Conservation (phyloP, 2,888 invertebrate genomes). For the Flexamia atlantica region DNA sequence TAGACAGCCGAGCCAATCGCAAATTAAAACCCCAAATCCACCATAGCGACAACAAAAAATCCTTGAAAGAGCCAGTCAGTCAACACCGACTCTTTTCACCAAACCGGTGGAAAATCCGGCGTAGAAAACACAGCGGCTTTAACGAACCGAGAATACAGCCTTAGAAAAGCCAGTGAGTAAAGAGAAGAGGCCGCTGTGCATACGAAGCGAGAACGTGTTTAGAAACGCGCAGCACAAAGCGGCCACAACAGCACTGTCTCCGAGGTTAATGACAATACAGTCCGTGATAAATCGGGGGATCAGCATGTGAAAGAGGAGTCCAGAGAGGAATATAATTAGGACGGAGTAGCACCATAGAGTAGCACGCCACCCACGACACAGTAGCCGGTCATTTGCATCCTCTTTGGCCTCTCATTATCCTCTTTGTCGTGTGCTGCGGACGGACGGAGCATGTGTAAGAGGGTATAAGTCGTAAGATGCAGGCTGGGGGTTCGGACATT, state of each 20-base stretch:
- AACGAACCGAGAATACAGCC: constrained; percentile 54
- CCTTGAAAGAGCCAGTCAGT: constrained; percentile 30
- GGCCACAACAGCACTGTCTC: constrained; percentile 41
- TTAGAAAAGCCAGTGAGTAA: constrained; percentile 50
- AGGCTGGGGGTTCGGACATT: not conserved
- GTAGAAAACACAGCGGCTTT: constrained; percentile 40
- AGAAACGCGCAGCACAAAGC: constrained; percentile 26
- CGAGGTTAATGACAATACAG: constrained; percentile 57
- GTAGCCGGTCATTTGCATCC: constrained; percentile 54
- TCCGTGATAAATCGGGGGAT: constrained; percentile 49
- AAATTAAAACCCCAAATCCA: constrained; percentile 7
- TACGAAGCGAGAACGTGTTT: constrained; percentile 38
- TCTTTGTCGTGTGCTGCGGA: constrained; percentile 41
- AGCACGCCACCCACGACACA: constrained; percentile 46
- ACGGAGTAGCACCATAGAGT: constrained; percentile 4
- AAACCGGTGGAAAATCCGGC: constrained; percentile 18
- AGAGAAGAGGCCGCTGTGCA: constrained; percentile 44
- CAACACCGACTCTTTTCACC: constrained; percentile 2
- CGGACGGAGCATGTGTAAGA: not conserved
- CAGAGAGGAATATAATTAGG: constrained; percentile 33
- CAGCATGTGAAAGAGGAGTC: constrained; percentile 46
- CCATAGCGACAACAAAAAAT: constrained; percentile 2
- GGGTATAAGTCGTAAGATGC: not conserved
- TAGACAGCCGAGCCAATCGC: too few relatives aligned
- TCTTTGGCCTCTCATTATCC: constrained; percentile 42